Percentiles rank a stretch among this genome's conserved stretches.
Conservation (phyloP, 2,888 invertebrate species). For the Abrostola tripartita region DNA sequence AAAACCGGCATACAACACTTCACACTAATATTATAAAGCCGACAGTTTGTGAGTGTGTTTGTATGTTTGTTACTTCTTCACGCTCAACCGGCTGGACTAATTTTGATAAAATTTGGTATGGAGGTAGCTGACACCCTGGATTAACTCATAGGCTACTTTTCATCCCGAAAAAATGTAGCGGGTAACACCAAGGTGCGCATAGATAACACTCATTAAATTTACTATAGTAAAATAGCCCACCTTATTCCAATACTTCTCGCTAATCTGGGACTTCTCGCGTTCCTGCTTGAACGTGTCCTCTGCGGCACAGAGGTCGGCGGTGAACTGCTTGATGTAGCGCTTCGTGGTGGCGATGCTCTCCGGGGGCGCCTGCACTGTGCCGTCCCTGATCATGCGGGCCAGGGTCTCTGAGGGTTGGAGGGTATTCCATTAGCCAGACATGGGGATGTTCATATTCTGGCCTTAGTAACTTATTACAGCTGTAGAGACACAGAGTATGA, state of each 20-base stretch:
- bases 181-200: too few relatives aligned
- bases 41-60: too few relatives aligned
- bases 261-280: conserved; percentile 88
- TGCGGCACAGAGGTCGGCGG: conserved; percentile 88
- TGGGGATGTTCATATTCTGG: not conserved
- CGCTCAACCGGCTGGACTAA: too few relatives aligned
- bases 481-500: too few relatives aligned
- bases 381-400: conserved; percentile 76
- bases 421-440: conserved; percentile 2
- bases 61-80: too few relatives aligned
- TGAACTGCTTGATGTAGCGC: conserved; percentile 86
- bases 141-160: too few relatives aligned
- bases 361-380: conserved; percentile 74
- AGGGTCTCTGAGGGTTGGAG: conserved; percentile 68
- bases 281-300: conserved; percentile 89
- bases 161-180: too few relatives aligned
- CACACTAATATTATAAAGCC: too few relatives aligned
- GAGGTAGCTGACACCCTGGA: too few relatives aligned
- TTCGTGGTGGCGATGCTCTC: conserved; percentile 85
- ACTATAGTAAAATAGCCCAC: conserved; percentile 75
- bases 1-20: too few relatives aligned
- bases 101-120: too few relatives aligned
- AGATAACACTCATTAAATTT: not conserved
- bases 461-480: too few relatives aligned
- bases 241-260: conserved; percentile 95